phyloP scores from a whole-genome alignment of 2,888 invertebrate genomes.

The Rotaria magnacalcarata region DNA sequence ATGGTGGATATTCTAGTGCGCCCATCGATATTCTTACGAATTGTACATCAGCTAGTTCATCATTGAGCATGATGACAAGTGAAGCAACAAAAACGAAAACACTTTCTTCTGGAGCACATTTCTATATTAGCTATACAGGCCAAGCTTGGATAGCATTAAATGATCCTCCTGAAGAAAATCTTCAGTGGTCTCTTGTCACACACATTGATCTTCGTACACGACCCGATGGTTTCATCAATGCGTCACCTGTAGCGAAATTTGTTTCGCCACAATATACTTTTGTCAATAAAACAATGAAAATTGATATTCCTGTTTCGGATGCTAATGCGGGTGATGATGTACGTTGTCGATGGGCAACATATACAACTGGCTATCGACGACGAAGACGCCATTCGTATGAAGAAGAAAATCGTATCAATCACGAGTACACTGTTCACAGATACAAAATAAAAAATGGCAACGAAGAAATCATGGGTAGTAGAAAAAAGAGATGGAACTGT shows the following conservation, averaged over 20 bases:
- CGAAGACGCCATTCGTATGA: not conserved
- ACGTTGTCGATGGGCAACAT: not conserved
- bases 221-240: not conserved
- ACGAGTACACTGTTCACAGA: no score
- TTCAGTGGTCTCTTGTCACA: not conserved
- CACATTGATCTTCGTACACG: not conserved
- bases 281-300: not conserved
- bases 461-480: not conserved
- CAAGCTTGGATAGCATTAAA: not conserved
- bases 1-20: not conserved
- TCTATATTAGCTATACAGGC: not conserved
- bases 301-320: not conserved
- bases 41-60: not conserved
- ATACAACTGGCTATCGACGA: not conserved
- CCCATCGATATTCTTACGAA: not conserved
- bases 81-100: not conserved
- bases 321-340: not conserved
- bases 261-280: not conserved
- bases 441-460: not conserved
- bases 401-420: no score
- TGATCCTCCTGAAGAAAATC: not conserved
- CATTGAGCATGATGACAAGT: not conserved
- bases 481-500: no score
- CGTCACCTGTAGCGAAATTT: not conserved
- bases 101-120: not conserved